Evolutionary conservation across 1,140 invertebrate species (phyloP).

Genomic region (Ptiloglossa arizonensis): DNA sequence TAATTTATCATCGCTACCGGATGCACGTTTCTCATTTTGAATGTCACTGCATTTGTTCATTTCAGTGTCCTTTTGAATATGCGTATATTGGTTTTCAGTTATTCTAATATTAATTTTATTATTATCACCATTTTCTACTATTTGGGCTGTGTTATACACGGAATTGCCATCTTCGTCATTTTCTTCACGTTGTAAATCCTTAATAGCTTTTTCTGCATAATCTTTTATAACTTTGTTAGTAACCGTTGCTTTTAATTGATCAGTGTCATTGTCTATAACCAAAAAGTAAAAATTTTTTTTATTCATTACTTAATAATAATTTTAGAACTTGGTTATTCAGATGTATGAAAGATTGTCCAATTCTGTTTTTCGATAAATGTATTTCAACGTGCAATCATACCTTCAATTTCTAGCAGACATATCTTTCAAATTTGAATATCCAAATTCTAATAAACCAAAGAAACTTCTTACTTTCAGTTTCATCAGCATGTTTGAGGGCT

Average conservation of each 20-base stretch:
- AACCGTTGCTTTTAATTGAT: conserved; percentile 21
- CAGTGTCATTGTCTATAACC: conserved; percentile 34
- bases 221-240: conserved; percentile 65
- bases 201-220: conserved; percentile 68
- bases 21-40: conserved; percentile 25
- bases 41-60: conserved; percentile 14
- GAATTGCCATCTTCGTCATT: conserved; percentile 44
- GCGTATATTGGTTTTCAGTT: conserved; percentile 25
- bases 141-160: conserved; percentile 18
- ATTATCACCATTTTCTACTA: conserved; percentile 64
- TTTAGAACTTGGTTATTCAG: conserved; percentile 2
- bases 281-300: conserved; percentile 21
- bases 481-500: conserved; percentile 38
- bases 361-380: background rate
- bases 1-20: conserved; percentile 29
- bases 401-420: background rate
- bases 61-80: conserved; percentile 25
- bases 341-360: background rate
- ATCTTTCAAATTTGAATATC: background rate
- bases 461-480: conserved; percentile 54
- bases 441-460: background rate
- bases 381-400: background rate
- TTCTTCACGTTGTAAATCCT: conserved; percentile 68
- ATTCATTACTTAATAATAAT: background rate
- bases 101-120: conserved; percentile 40